These are phyloP conservation scores for Napeogenes inachia DNA, from an alignment of 2,888 invertebrate genomes.

Conservation along the genomic window DNA sequence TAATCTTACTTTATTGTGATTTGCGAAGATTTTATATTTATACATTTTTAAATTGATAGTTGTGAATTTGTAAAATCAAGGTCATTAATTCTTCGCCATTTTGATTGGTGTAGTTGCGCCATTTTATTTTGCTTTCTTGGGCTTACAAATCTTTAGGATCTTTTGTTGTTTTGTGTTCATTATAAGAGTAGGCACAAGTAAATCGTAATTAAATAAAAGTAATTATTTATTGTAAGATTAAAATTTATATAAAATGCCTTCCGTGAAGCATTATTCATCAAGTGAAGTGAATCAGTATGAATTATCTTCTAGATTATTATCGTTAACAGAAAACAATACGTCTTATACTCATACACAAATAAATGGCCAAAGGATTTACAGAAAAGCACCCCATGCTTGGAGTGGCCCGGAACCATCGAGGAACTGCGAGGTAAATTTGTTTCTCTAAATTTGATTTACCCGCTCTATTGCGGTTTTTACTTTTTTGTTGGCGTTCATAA, in stretches of 20 bases:
- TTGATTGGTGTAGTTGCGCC: slow-evolving; percentile 38
- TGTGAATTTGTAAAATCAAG: slow-evolving; percentile 17
- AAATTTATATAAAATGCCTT: slow-evolving; percentile 67
- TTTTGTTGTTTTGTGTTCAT: slow-evolving; percentile 50
- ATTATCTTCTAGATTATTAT: slow-evolving; percentile 72
- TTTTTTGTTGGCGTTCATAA: background rate
- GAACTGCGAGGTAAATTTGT: slow-evolving; percentile 77
- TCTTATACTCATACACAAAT: slow-evolving; percentile 77
- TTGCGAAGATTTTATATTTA: background rate
- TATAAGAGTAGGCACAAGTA: slow-evolving; percentile 42
- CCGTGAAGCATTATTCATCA: slow-evolving; percentile 69
- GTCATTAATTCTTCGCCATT: slow-evolving; percentile 43
- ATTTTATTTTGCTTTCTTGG: slow-evolving; percentile 26
- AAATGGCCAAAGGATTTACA: slow-evolving; percentile 83
- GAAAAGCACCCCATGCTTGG: slow-evolving; percentile 77
- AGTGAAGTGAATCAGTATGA: slow-evolving; percentile 76
- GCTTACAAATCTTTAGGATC: slow-evolving; percentile 17
- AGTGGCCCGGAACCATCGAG: slow-evolving; percentile 74
- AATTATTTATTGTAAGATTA: slow-evolving; percentile 64
- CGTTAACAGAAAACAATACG: slow-evolving; percentile 71
- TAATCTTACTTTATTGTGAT: background rate
- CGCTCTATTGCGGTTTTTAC: slow-evolving; percentile 3
- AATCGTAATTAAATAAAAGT: slow-evolving; percentile 32
- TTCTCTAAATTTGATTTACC: background rate
- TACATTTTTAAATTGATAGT: slow-evolving; percentile 10